Base-by-base conservation (phyloP, 1,140 invertebrate genomes). In the Mizuhopecten yessoensis region DNA sequence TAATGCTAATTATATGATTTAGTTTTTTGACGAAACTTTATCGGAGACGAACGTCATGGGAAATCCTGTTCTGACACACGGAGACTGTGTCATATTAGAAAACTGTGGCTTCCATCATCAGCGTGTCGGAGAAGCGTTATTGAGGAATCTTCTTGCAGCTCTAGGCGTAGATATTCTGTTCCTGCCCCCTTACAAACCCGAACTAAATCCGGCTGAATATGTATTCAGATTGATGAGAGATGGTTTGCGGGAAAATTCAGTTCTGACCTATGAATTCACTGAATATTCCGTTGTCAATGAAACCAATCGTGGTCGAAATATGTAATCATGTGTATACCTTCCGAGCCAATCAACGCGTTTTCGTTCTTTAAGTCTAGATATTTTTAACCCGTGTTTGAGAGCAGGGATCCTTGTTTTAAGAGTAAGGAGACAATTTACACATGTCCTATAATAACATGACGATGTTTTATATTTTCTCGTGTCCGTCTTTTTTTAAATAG, bases 81-180 rank as follows among this genome's bases (percentile, higher is more conserved):
- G 88, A 13, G 88, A 89, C n/a, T 9, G 39, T 57, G 88, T 89
- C 15, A 57, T 89, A n/a, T 29, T 89, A 29, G 88, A 89, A 29
- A 89, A 89, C 33, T 57, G 88, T 89, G 88, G 88, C 11, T 89
- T 89, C n/a, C 88, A 89, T 9, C 88, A 89, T 23, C 87, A 88
- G 20, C 33, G 87, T 9, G 5, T 88, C n/a, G 34, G 34, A 15
- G 87, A 88, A 29, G 34, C 34, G 29, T n/a, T n/a, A n/a, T n/a
- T n/a, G n/a, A n/a, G n/a, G n/a, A n/a, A n/a, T n/a, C n/a, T n/a
- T n/a, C n/a, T n/a, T n/a, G n/a, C n/a, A n/a, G n/a, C n/a, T n/a
- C n/a, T n/a, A n/a, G n/a, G n/a, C n/a, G n/a, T n/a, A n/a, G n/a
- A n/a, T n/a, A n/a, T n/a, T n/a, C n/a, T 23, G 20, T 49, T 49